Conservation (phyloP, 2,888 invertebrate species). For the Agriopis marginaria region DNA sequence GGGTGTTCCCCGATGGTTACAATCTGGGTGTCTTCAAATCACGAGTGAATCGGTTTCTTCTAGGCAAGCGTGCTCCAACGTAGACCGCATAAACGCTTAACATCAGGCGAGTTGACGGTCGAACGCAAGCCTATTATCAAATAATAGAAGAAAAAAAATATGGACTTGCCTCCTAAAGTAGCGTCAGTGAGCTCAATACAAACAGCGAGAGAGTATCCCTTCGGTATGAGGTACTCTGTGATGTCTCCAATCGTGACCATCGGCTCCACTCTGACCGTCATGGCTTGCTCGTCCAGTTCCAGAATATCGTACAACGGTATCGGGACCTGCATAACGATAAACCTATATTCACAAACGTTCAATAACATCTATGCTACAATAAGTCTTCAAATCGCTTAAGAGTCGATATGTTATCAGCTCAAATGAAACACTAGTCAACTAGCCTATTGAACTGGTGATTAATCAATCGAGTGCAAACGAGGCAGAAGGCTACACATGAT, state of each 20-base stretch:
- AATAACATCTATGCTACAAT: neutral
- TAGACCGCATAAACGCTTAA: no score
- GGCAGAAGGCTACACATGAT: neutral
- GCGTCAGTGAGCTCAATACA: conserved; percentile 90
- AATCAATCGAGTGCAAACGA: neutral
- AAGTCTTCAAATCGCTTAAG: no score
- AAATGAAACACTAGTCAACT: no score
- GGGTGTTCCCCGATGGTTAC: no score
- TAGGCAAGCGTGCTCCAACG: no score
- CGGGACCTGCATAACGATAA: conserved; percentile 70
- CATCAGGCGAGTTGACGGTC: no score
- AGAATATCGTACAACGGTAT: conserved; percentile 88
- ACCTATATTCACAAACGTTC: neutral
- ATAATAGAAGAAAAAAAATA: no score
- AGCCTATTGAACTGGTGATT: neutral
- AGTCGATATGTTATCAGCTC: no score
- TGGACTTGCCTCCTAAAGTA: conserved; percentile 85
- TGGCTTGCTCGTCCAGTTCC: conserved; percentile 82
- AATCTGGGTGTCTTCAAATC: no score
- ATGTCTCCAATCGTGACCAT: conserved; percentile 89
- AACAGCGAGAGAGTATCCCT: conserved; percentile 89
- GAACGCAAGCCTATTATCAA: no score
- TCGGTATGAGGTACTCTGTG: conserved; percentile 87
- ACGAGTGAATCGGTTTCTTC: no score
- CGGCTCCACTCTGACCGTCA: conserved; percentile 88